Conservation (phyloP, 2,888 invertebrate genomes). For the Drosophila mimica region DNA sequence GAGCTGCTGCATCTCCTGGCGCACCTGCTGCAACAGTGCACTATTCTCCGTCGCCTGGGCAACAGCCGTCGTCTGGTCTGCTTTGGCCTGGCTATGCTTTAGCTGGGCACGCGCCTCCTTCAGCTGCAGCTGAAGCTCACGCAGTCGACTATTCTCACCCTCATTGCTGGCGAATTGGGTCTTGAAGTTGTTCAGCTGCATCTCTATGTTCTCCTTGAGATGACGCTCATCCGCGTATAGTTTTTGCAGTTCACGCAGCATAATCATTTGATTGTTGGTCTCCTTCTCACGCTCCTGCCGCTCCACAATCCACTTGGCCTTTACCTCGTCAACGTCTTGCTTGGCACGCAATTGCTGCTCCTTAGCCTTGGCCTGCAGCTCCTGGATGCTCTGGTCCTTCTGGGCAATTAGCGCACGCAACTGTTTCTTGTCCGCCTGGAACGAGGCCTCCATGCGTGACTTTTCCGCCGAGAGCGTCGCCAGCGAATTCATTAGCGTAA, state of each 20-base stretch:
- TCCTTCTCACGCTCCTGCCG: constrained; percentile 93
- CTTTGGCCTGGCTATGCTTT: constrained; percentile 87
- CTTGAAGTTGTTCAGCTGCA: constrained; percentile 86
- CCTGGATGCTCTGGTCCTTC: constrained; percentile 86
- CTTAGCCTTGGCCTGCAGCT: constrained; percentile 87
- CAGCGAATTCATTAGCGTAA: constrained; percentile 89
- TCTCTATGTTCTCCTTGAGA: constrained; percentile 90
- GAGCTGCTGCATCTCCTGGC: constrained; percentile 90
- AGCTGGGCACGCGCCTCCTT: constrained; percentile 88
- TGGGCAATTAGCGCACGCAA: constrained; percentile 86
- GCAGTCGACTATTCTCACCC: constrained; percentile 81
- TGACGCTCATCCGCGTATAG: constrained; percentile 91
- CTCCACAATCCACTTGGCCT: constrained; percentile 90
- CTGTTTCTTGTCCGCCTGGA: constrained; percentile 90
- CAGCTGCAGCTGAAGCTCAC: constrained; percentile 88
- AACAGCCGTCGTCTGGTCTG: constrained; percentile 80
- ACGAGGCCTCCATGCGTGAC: constrained; percentile 93
- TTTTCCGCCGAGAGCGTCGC: constrained; percentile 93
- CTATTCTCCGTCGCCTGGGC: constrained; percentile 81
- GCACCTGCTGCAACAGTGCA: constrained; percentile 87
- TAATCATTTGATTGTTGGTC: constrained; percentile 90
- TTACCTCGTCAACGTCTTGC: constrained; percentile 88
- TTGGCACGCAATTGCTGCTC: constrained; percentile 87
- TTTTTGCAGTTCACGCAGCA: constrained; percentile 92
- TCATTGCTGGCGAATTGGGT: constrained; percentile 84